These are phyloP conservation scores for Penaeus vannamei DNA, from an alignment of 1,140 invertebrate species.

Conservation along the genomic window DNA sequence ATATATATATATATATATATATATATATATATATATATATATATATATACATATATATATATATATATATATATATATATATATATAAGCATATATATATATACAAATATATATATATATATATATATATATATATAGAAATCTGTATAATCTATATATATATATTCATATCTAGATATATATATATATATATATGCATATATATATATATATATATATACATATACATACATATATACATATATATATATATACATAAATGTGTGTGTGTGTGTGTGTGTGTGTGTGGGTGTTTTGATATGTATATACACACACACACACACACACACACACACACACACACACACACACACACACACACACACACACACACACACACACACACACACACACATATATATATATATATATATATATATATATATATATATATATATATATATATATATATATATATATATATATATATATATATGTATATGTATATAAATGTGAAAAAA, in stretches of 20 bases:
- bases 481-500: no score
- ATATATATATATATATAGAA: not conserved
- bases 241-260: not conserved
- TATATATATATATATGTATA: no score
- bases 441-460: no score
- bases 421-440: no score
- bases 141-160: no score
- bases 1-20: no score
- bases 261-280: not conserved
- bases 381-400: no score
- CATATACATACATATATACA: conserved; percentile 14
- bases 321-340: no score
- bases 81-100: not conserved
- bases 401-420: no score
- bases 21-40: no score
- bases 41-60: conserved; percentile 3
- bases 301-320: not conserved
- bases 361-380: no score
- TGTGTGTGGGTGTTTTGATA: not conserved
- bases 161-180: not conserved
- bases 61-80: conserved; percentile 22
- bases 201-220: not conserved
- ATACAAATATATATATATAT: not conserved
- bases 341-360: no score
- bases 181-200: not conserved